A percentile compares a stretch with the other conserved stretches of the same genome.
These are phyloP conservation scores for Coreoperca whiteheadi DNA, from an alignment of 2,113 vertebrate species.

Conservation along the genomic window DNA sequence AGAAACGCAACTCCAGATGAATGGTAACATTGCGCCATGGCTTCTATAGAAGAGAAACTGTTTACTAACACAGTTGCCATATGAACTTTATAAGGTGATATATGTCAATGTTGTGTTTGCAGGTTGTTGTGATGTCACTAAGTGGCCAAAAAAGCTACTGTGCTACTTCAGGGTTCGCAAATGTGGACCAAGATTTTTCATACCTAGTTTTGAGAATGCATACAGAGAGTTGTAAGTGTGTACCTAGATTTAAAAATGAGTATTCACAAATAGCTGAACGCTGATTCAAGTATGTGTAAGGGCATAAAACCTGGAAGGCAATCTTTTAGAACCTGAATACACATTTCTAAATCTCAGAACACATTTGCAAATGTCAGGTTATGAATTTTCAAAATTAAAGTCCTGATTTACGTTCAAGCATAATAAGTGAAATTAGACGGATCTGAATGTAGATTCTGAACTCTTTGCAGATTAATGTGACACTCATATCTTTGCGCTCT, in stretches of 20 bases:
- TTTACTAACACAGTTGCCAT: no score
- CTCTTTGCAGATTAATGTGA: slow-evolving; percentile 12
- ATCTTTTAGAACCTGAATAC: neutral
- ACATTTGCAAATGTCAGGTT: slow-evolving; percentile 11
- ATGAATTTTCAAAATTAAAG: neutral
- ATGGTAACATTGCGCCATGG: no score
- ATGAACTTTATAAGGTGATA: no score
- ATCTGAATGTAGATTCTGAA: neutral
- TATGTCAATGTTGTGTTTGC: no score
- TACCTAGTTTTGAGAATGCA: neutral
- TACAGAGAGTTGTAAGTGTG: neutral
- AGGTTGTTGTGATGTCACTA: no score
- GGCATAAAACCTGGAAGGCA: neutral
- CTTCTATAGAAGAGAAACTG: no score
- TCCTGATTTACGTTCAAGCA: slow-evolving; percentile 7
- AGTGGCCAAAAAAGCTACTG: no score
- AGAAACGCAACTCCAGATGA: no score
- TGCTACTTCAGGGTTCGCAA: neutral
- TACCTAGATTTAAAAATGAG: neutral
- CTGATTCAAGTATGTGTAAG: neutral
- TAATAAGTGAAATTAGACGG: slow-evolving; percentile 4
- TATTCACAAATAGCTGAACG: neutral
- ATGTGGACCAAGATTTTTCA: neutral
- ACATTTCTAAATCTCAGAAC: neutral
- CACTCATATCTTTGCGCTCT: slow-evolving; percentile 1